A percentile compares a stretch with the other conserved stretches of the same genome.
phyloP scores from a whole-genome alignment of 2,113 vertebrate genomes.

The Labrus mixtus region DNA sequence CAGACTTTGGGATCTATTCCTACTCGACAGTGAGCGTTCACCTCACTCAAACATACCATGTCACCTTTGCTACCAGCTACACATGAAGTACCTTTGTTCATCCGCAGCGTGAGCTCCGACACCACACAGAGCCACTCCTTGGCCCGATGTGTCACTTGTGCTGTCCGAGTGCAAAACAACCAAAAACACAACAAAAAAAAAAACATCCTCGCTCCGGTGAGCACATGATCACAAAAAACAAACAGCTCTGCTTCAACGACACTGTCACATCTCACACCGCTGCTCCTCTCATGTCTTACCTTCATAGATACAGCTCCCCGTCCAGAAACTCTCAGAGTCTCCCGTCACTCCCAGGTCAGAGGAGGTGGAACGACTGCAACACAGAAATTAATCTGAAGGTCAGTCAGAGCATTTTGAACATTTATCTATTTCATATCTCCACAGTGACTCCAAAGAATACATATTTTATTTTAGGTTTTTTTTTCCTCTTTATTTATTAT shows the following conservation, averaged over 20 bases:
- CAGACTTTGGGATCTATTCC: too few relatives aligned
- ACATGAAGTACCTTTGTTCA: conserved; percentile 40
- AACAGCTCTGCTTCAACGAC: not conserved
- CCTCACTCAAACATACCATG: too few relatives aligned
- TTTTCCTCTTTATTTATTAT: too few relatives aligned
- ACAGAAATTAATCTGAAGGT: not conserved
- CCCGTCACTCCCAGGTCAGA: conserved; percentile 22
- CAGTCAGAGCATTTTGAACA: not conserved
- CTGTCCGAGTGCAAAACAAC: conserved; percentile 15
- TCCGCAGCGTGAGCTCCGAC: conserved; percentile 47
- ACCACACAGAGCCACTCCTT: conserved; percentile 59
- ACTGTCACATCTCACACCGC: not conserved
- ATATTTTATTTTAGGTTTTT: too few relatives aligned
- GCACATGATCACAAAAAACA: not conserved
- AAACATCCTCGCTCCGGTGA: not conserved
- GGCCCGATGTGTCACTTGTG: conserved; percentile 13
- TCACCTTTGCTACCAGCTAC: not conserved
- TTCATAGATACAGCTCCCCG: conserved; percentile 13
- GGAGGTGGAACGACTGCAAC: conserved; percentile 31
- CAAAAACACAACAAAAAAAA: not conserved
- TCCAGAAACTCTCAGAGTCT: conserved; percentile 24
- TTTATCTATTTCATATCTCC: too few relatives aligned
- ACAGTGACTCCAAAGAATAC: too few relatives aligned
- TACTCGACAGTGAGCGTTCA: too few relatives aligned
- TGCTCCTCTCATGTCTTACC: conserved; percentile 16